A percentile compares a stretch with the other conserved stretches of the same genome.
Evolutionary conservation across 2,113 vertebrate genomes (phyloP).

Genomic region (Coptodon bakossiorum): DNA sequence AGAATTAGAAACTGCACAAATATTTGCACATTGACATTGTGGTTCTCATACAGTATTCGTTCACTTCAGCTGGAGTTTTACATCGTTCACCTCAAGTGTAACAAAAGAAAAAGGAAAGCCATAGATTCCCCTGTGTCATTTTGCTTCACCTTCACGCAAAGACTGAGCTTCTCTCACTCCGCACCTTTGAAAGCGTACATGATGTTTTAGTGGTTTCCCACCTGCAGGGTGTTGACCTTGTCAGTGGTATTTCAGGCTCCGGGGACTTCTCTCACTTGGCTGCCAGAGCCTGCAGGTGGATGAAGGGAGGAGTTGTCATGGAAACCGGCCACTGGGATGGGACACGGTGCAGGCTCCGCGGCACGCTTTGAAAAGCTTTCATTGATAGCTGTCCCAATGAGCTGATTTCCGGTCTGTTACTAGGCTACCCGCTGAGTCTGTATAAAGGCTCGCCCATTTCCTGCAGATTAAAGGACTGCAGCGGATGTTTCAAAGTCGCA

Average conservation of each 20-base stretch:
- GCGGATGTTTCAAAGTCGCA: not conserved
- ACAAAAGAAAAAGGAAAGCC: not conserved
- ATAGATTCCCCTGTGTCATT: not conserved
- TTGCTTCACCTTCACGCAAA: constrained; percentile 3
- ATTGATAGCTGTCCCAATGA: constrained; percentile 56
- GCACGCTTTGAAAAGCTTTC: constrained; percentile 50
- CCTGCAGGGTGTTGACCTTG: constrained; percentile 67
- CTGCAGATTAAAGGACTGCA: constrained; percentile 10
- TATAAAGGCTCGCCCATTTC: not conserved
- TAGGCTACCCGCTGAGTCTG: constrained; percentile 11
- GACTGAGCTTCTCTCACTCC: not conserved
- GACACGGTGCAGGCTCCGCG: constrained; percentile 35
- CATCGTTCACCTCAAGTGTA: not conserved
- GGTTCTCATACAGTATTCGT: not conserved
- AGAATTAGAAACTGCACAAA: not conserved
- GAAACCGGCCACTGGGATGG: constrained; percentile 64
- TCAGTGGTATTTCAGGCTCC: constrained; percentile 63
- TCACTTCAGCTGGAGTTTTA: not conserved
- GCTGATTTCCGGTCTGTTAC: constrained; percentile 39
- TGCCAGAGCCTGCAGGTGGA: constrained; percentile 58
- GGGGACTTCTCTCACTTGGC: constrained; percentile 46
- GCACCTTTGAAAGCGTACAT: constrained; percentile 36
- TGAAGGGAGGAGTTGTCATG: constrained; percentile 59
- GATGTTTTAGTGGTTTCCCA: constrained; percentile 49
- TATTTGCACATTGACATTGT: not conserved